Evolutionary conservation across 2,113 vertebrate genomes (phyloP), one percentile per base, ranked within the genome.

Genomic region (Haemorhous mexicanus): DNA sequence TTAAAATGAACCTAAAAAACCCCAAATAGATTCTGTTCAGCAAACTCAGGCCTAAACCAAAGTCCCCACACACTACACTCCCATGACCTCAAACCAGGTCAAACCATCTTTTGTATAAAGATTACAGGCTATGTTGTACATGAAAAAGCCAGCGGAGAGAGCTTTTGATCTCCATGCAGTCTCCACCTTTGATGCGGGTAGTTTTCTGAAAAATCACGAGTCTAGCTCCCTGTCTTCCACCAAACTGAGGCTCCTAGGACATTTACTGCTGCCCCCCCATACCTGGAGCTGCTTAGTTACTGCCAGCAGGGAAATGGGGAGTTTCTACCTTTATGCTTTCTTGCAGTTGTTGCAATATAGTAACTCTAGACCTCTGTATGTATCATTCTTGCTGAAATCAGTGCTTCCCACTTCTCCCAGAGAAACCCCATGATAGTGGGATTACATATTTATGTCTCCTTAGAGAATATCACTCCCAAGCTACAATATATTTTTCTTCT

Each of bases 1-100:
- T 97, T 99, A 96, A 99, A 99, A 83, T 98, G 98, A 93, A 99
- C 98, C 99, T 99, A 61, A 53, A 69, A 49, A 69, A 61, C 14
- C 28, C 8, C 8, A 46, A 44, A 49, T 1, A 52, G 30, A 87
- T 41, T 43, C 10, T 50, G 23, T 86, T 95, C 44, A 85, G 49
- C 27, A 75, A 64, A 83, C 35, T n/a, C 15, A 69, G 39, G 28
- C 32, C 33, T 72, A 47, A 86, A 73, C 2, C 6, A 12, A 58
- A 77, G 20, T 46, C 8, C 13, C 8, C 43, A 32, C 9, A 43
- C 10, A 70, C 50, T 20, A 77, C 11, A 15, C 27, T 33, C 18
- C 35, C n/a, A 43, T 28, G 22, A 39, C 56, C 26, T 85, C 46
- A 91, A 87, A 78, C 6, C 32, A 75, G 30, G 43, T 67, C 28